Conservation (phyloP, 1,140 invertebrate species). For the Bombyx mandarina region DNA sequence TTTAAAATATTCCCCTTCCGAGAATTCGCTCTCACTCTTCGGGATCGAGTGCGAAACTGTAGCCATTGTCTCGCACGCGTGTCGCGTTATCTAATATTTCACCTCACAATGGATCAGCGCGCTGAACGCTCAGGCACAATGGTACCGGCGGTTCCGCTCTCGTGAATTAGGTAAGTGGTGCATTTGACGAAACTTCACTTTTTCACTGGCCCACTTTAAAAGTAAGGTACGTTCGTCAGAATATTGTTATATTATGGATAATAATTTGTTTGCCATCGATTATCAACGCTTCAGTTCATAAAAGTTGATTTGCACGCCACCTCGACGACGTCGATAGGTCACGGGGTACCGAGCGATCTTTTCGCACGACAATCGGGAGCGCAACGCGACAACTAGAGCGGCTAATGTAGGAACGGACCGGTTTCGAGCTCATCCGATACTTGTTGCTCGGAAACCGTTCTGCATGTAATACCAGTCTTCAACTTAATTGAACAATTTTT, state of each 20-base stretch:
- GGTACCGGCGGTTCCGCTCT: conserved; percentile 63
- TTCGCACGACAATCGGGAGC: conserved; percentile 59
- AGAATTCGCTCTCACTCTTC: conserved; percentile 43
- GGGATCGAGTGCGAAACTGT: conserved; percentile 37
- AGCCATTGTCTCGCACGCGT: conserved; percentile 44
- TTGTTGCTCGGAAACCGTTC: conserved; percentile 14
- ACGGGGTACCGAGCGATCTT: conserved; percentile 34
- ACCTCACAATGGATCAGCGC: conserved; percentile 37
- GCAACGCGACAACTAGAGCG: conserved; percentile 50
- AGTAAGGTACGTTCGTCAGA: no score
- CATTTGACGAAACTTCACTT: conserved; percentile 64
- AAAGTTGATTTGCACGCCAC: conserved; percentile 41
- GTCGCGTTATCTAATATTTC: conserved; percentile 52
- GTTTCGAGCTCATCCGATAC: conserved; percentile 23
- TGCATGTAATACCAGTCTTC: conserved; percentile 19
- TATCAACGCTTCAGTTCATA: conserved; percentile 36
- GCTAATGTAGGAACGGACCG: conserved; percentile 48
- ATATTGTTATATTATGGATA: conserved; percentile 9
- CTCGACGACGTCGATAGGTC: conserved; percentile 23
- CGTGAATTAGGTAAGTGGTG: conserved; percentile 62
- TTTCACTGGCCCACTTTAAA: conserved; percentile 39
- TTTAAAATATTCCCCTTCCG: conserved; percentile 1
- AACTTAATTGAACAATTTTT: background rate
- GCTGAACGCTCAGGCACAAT: conserved; percentile 33
- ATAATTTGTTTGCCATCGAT: conserved; percentile 41